phyloP scores from a whole-genome alignment of 1,140 invertebrate genomes.

The Eulimnadia texana region DNA sequence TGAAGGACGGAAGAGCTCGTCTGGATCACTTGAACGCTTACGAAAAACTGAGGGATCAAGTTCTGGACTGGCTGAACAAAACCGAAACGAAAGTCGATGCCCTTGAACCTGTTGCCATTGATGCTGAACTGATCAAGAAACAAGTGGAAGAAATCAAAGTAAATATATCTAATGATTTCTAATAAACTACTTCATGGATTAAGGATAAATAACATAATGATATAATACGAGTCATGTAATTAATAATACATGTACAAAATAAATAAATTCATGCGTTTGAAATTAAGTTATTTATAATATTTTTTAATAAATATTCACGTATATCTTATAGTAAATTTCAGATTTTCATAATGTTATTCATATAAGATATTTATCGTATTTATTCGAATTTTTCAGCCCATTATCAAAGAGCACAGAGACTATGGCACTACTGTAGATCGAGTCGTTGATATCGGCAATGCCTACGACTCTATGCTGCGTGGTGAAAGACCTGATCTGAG shows the following conservation, averaged over 20 bases:
- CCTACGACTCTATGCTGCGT: conserved; percentile 64
- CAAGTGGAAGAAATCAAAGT: conserved; percentile 73
- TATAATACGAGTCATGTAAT: too few relatives aligned
- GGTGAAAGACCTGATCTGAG: conserved; percentile 47
- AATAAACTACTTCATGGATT: neutral
- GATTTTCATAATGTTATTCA: too few relatives aligned
- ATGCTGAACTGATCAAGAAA: conserved; percentile 63
- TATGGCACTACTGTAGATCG: conserved; percentile 75
- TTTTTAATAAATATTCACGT: too few relatives aligned
- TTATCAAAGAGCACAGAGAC: conserved; percentile 78
- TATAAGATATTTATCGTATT: too few relatives aligned
- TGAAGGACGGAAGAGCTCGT: conserved; percentile 60
- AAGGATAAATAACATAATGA: too few relatives aligned
- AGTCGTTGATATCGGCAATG: conserved; percentile 72
- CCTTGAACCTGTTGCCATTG: conserved; percentile 68
- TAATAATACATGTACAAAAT: too few relatives aligned
- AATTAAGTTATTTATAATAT: too few relatives aligned
- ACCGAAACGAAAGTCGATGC: conserved; percentile 58
- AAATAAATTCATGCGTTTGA: too few relatives aligned
- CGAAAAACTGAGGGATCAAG: conserved; percentile 65
- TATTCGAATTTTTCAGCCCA: conserved; percentile 39
- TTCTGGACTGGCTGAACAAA: conserved; percentile 65
- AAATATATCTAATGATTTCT: conserved; percentile 9
- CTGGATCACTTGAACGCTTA: conserved; percentile 72
- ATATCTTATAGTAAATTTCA: too few relatives aligned